Conservation (phyloP, 30 jellyfish, hydroid and myxozoan species). For the Hydractinia symbiolongicarpus region DNA sequence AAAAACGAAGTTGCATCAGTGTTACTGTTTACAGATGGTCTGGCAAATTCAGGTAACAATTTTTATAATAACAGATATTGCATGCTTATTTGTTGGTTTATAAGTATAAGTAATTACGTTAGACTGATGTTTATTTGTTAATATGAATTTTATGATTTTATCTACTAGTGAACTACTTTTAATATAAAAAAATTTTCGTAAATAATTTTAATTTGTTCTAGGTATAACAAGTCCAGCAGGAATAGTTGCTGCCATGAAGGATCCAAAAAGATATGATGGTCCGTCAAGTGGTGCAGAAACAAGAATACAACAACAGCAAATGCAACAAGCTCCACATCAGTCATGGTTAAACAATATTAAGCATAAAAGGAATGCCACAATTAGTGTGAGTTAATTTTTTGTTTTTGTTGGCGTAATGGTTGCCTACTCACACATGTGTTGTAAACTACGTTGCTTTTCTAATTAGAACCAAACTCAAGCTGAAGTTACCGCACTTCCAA, state of each 20-base stretch:
- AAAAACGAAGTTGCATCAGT: conserved; percentile 88
- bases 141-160: too few species aligned
- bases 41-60: conserved; percentile 65
- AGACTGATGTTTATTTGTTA: too few species aligned
- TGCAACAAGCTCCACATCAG: conserved; percentile 27
- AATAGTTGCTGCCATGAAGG: conserved; percentile 85
- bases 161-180: too few species aligned
- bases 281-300: conserved; percentile 44
- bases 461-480: too few species aligned
- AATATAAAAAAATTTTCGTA: too few species aligned
- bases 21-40: conserved; percentile 83
- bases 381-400: background rate
- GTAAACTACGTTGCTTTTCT: too few species aligned
- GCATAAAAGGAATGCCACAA: background rate
- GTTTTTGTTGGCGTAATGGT: background rate
- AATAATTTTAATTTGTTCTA: background rate
- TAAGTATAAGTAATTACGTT: too few species aligned
- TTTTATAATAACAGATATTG: background rate
- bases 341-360: conserved; percentile 4
- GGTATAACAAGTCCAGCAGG: conserved; percentile 72
- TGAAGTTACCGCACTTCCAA: too few species aligned
- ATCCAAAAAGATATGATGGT: conserved; percentile 57
- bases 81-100: too few species aligned
- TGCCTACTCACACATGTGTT: background rate
- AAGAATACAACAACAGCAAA: conserved; percentile 18